Evolutionary conservation across 1,140 invertebrate genomes (phyloP).

Genomic region (Drosophila serrata): DNA sequence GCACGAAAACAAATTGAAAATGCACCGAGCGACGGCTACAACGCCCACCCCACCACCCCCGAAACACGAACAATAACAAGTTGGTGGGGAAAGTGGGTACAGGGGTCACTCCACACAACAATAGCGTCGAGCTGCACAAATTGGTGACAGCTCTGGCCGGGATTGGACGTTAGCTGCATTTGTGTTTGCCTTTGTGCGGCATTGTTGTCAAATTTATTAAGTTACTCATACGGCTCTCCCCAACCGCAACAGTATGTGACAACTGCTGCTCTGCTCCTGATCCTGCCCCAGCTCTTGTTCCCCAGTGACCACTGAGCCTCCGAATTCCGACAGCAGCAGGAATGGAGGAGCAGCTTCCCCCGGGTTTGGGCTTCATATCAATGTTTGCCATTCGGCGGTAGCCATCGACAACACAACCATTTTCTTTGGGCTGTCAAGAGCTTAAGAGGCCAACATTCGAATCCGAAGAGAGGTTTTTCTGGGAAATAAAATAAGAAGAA

Average conservation of each 20-base stretch:
- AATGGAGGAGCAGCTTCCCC: background rate
- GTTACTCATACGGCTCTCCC: slow-evolving; percentile 74
- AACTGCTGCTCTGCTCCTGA: slow-evolving; percentile 4
- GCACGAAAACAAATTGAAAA: slow-evolving; percentile 82
- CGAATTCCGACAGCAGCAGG: background rate
- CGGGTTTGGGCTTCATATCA: slow-evolving; percentile 4
- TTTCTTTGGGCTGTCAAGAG: slow-evolving; percentile 12
- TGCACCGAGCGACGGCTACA: slow-evolving; percentile 38
- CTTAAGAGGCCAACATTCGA: slow-evolving; percentile 11
- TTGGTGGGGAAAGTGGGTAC: background rate
- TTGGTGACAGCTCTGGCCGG: slow-evolving; percentile 60
- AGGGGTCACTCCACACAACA: slow-evolving; percentile 16
- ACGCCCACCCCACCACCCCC: too few species aligned
- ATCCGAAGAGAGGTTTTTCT: background rate
- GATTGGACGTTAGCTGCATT: slow-evolving; percentile 46
- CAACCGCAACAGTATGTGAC: slow-evolving; percentile 26
- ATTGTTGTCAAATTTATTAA: slow-evolving; percentile 83
- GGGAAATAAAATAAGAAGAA: background rate
- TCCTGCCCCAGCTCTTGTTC: background rate
- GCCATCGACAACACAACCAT: slow-evolving; percentile 29
- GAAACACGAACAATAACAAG: slow-evolving; percentile 26
- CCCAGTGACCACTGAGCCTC: slow-evolving; percentile 1
- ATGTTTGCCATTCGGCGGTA: slow-evolving; percentile 12
- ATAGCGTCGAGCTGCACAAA: slow-evolving; percentile 42
- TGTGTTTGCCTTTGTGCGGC: slow-evolving; percentile 71